Evolutionary conservation across 2,888 invertebrate genomes (phyloP), one percentile per base, ranked within the genome.

Genomic region (Hydriomena furcata): DNA sequence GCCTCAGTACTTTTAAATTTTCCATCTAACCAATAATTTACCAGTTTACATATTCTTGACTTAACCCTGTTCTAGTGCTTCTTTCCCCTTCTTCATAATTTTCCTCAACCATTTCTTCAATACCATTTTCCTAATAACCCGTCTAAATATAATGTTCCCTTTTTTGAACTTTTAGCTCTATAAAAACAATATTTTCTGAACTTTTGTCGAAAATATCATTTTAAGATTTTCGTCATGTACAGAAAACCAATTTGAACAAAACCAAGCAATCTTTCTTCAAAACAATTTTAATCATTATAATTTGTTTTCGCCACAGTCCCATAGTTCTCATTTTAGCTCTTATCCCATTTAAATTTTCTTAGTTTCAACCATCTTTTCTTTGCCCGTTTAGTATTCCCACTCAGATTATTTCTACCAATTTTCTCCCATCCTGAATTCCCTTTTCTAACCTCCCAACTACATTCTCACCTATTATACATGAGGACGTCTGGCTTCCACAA

Each of bases 401-500:
- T n/a, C n/a, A n/a, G n/a, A n/a, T n/a, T n/a, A n/a, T n/a, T n/a
- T 17, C 13, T 17, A 13, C 37, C 13, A 13, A 5, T 7, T 34
- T 20, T 1, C 8, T 7, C 10, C 8, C 27, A n/a, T 1, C 2
- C 10, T 20, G 2, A 27, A 17, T 4, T 5, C 10, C 11, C n/a
- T 42, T 8, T n/a, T 51, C n/a, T 41, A 43, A 50, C 52, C 52
- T 46, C 42, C 58, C 48, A 20, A 40, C 52, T 60, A 57, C 60
- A 55, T 61, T 55, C 86, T 88, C 78, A 98, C 98, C 99, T 99
- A 94, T 99, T 99, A 91, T 99, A 99, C 96, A 99, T 97, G 64
- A 99, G 95, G 73, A 99, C 97, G 91, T 99, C 99, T 60, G 99
- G 99, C 84, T 97, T 98, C 99, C 99, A 99, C 60, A 99, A 93